Percentiles rank a stretch among this genome's conserved stretches.
Evolutionary conservation across 2,888 invertebrate genomes (phyloP).

Genomic region (Sipha maydis): DNA sequence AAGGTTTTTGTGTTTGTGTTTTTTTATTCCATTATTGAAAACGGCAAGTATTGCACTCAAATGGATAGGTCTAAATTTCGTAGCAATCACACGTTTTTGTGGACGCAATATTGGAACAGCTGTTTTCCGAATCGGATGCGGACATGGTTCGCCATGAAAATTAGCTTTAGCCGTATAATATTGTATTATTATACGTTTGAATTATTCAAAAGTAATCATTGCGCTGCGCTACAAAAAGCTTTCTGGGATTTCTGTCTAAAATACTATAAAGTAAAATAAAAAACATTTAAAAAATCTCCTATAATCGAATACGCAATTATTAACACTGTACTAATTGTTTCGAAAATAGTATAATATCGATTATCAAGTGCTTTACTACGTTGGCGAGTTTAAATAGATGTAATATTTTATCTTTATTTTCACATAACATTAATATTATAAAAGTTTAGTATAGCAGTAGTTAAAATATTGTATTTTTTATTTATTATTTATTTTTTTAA

Average conservation of each 20-base stretch:
- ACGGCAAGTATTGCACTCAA: not conserved
- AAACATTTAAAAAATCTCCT: not conserved
- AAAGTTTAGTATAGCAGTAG: too few relatives aligned
- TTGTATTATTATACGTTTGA: not conserved
- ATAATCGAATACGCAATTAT: not conserved
- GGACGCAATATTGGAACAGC: conserved; percentile 50
- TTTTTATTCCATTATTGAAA: conserved; percentile 51
- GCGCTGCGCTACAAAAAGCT: not conserved
- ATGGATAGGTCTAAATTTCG: conserved; percentile 37
- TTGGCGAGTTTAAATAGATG: not conserved
- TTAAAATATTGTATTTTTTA: too few relatives aligned
- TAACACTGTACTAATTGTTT: not conserved
- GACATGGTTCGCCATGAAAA: conserved; percentile 36
- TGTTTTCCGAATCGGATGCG: conserved; percentile 47
- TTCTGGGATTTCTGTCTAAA: not conserved
- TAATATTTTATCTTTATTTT: not conserved
- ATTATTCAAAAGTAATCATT: conserved; percentile 40
- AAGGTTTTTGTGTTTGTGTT: conserved; percentile 50
- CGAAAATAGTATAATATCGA: not conserved
- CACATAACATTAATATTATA: too few relatives aligned
- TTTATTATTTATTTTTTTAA: too few relatives aligned
- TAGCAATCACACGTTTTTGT: conserved; percentile 48
- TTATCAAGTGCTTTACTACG: not conserved
- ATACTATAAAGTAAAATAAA: not conserved
- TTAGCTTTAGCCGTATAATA: conserved; percentile 38